Evolutionary conservation across 92 coral and sea anemone species (phyloP).

Genomic region (Diadumene lineata): DNA sequence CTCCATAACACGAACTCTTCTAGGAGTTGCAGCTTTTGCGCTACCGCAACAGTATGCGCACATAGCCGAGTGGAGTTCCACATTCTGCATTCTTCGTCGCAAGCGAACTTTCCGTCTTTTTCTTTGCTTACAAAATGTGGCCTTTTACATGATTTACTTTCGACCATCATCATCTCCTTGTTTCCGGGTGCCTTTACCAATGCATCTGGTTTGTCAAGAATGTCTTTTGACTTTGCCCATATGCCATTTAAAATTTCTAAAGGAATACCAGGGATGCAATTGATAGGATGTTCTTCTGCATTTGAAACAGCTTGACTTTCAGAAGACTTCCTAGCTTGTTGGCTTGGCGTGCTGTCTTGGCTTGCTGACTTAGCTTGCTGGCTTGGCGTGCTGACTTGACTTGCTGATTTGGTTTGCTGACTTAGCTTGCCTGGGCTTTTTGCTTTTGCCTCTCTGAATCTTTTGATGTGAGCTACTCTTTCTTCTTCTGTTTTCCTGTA

Average conservation of each 20-base stretch:
- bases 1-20: not conserved
- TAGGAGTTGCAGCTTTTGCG: not conserved
- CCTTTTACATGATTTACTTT: conserved; percentile 43
- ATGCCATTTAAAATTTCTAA: conserved; percentile 24
- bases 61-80: not conserved
- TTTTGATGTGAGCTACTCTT: conserved; percentile 45
- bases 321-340: not conserved
- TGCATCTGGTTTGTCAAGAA: conserved; percentile 26
- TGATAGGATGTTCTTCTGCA: no score
- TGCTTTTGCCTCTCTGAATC: conserved; percentile 24
- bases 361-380: not conserved
- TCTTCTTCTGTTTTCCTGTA: conserved; percentile 34
- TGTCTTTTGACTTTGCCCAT: conserved; percentile 25
- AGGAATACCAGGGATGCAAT: conserved; percentile 27
- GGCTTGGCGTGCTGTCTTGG: no score
- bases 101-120: conserved; percentile 30
- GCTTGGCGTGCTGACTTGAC: not conserved
- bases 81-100: conserved; percentile 39
- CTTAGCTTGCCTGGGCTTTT: conserved; percentile 2
- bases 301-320: not conserved
- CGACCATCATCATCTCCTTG: conserved; percentile 26
- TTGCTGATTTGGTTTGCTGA: no score
- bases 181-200: conserved; percentile 47
- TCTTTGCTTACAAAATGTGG: conserved; percentile 46
- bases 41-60: conserved; percentile 4